phyloP scores from a whole-genome alignment of 2,797 vertebrate genomes.

The Emydoidea blandingii region DNA sequence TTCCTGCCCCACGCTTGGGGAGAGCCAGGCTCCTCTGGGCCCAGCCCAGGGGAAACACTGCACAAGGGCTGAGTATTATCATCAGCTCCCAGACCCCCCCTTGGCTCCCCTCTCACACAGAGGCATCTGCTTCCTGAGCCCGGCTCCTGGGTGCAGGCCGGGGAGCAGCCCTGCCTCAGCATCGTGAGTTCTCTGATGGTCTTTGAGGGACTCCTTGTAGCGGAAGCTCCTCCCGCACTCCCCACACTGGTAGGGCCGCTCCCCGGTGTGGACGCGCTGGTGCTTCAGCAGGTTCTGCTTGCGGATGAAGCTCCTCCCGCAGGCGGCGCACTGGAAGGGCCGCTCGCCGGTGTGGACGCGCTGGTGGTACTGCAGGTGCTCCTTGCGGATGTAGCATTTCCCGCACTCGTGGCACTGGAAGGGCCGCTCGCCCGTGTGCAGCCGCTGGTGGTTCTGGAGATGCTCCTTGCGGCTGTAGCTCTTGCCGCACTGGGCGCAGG shows the following conservation, averaged over 20 bases:
- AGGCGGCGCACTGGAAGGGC: constrained; percentile 66
- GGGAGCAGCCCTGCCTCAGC: neutral
- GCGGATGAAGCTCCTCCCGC: constrained; percentile 74
- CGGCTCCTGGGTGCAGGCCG: neutral
- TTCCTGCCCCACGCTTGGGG: neutral
- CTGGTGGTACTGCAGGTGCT: constrained; percentile 55
- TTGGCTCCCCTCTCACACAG: neutral
- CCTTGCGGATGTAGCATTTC: constrained; percentile 70
- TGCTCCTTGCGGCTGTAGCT: constrained; percentile 74
- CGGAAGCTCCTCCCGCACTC: constrained; percentile 73
- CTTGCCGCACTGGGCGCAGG: constrained; percentile 69
- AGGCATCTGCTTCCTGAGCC: neutral
- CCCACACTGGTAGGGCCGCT: constrained; percentile 70
- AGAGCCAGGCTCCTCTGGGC: neutral
- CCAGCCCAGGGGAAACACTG: neutral
- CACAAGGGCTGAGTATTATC: neutral
- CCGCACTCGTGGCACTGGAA: constrained; percentile 68
- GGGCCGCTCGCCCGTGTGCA: constrained; percentile 76
- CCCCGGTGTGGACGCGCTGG: constrained; percentile 75
- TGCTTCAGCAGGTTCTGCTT: constrained; percentile 74
- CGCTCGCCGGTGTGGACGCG: constrained; percentile 71
- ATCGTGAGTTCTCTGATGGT: constrained; percentile 64
- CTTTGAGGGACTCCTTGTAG: constrained; percentile 71
- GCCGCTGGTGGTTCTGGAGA: constrained; percentile 74
- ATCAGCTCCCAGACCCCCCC: too few relatives aligned